A percentile compares a stretch with the other conserved stretches of the same genome.
Evolutionary conservation across 1,140 invertebrate species (phyloP).

Genomic region (Gonioctena quinquepunctata): DNA sequence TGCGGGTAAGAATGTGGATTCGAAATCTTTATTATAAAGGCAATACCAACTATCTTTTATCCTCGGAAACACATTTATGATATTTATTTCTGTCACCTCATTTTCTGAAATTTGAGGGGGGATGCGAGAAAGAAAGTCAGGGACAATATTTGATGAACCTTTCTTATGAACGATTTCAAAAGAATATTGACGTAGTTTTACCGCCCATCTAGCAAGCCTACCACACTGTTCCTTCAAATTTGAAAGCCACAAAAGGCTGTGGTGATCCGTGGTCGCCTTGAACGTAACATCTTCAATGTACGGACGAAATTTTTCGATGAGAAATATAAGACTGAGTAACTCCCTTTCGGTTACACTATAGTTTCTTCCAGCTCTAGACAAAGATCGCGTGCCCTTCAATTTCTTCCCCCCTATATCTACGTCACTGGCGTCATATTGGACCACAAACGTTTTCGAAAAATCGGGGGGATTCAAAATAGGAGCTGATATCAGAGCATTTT

Average conservation of each 20-base stretch:
- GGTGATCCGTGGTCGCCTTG: slow-evolving; percentile 18
- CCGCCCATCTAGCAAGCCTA: slow-evolving; percentile 9
- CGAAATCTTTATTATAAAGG: not conserved
- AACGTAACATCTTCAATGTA: slow-evolving; percentile 23
- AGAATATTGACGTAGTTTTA: slow-evolving; percentile 9
- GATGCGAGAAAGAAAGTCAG: slow-evolving; percentile 17
- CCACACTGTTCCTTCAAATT: slow-evolving; percentile 28
- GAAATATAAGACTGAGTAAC: slow-evolving; percentile 19
- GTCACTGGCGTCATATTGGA: slow-evolving; percentile 41
- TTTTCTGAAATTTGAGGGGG: not conserved
- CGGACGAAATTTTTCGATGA: slow-evolving; percentile 20
- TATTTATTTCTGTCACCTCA: not conserved
- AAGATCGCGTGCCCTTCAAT: slow-evolving; percentile 48
- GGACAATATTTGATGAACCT: not conserved
- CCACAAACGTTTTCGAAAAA: slow-evolving; percentile 25
- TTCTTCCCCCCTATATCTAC: slow-evolving; percentile 38
- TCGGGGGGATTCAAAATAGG: slow-evolving; percentile 42
- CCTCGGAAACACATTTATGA: not conserved
- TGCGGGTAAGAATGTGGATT: not conserved
- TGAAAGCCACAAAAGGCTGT: slow-evolving; percentile 7
- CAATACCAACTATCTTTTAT: not conserved
- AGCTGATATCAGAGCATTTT: slow-evolving; percentile 20
- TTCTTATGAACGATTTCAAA: slow-evolving; percentile 14
- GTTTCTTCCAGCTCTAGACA: slow-evolving; percentile 39
- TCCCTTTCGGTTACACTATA: slow-evolving; percentile 28